Percentiles rank a stretch among this genome's conserved stretches.
Evolutionary conservation across 2,113 vertebrate species (phyloP).

Genomic region (Myiozetetes cayanensis): DNA sequence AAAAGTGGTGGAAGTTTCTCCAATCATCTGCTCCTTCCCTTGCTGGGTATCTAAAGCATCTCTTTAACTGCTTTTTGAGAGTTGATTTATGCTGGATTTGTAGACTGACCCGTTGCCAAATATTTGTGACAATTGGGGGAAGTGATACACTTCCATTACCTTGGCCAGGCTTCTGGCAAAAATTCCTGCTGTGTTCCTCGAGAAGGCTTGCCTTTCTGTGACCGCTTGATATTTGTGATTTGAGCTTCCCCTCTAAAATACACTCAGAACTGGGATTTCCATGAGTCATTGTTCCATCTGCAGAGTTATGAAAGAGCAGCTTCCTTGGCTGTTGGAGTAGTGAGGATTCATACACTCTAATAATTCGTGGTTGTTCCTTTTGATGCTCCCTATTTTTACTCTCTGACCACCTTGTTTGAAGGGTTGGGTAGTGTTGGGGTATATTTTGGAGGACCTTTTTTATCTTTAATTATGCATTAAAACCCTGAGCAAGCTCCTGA

Average conservation of each 20-base stretch:
- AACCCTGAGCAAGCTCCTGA: neutral
- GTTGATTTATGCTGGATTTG: neutral
- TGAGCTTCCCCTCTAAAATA: neutral
- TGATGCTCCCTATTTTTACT: neutral
- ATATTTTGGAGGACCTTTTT: neutral
- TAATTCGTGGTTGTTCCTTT: neutral
- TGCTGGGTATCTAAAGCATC: neutral
- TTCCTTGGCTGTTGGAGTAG: neutral
- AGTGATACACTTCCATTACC: slow-evolving; percentile 50
- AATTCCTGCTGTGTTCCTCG: neutral
- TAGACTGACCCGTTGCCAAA: slow-evolving; percentile 11
- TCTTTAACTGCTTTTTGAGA: slow-evolving; percentile 17
- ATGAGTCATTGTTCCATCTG: neutral
- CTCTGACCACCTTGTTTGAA: neutral
- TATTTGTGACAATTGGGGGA: slow-evolving; percentile 49
- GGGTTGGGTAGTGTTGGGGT: neutral
- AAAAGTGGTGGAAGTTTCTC: neutral
- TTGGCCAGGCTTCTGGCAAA: slow-evolving; percentile 6
- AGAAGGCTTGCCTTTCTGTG: neutral
- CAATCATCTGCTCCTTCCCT: neutral
- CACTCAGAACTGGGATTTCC: neutral
- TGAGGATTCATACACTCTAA: neutral
- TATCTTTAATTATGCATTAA: neutral
- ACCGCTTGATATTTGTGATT: neutral
- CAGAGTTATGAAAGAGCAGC: neutral